Conservation (phyloP, 1,140 invertebrate species). For the Drusus annulatus region DNA sequence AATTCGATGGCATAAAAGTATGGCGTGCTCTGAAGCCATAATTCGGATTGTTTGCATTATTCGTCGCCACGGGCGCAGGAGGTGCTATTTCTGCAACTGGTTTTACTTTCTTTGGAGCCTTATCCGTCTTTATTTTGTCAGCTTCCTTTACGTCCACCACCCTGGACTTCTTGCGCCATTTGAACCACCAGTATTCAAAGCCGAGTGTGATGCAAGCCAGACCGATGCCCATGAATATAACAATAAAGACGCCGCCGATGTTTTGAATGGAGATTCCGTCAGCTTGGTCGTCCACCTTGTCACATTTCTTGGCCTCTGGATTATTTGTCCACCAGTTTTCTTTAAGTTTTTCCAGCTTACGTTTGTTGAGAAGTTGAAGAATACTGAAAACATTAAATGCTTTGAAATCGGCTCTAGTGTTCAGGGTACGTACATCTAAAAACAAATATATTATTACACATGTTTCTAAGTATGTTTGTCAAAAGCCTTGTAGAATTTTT, state of each 20-base stretch:
- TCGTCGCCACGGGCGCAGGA: neutral
- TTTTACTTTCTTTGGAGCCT: slow-evolving; percentile 46
- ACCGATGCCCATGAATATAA: slow-evolving; percentile 94
- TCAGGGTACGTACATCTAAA: no score
- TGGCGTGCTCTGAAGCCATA: slow-evolving; percentile 55
- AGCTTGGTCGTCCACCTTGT: slow-evolving; percentile 91
- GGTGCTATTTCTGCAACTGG: slow-evolving; percentile 21
- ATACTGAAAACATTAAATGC: slow-evolving; percentile 76
- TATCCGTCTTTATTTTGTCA: slow-evolving; percentile 39
- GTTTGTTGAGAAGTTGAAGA: slow-evolving; percentile 91
- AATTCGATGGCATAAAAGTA: slow-evolving; percentile 51
- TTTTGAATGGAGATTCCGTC: slow-evolving; percentile 98
- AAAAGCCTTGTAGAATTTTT: no score
- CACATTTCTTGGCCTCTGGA: slow-evolving; percentile 83
- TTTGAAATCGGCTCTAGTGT: no score
- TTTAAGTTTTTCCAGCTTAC: slow-evolving; percentile 93
- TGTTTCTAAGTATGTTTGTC: no score
- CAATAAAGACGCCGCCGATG: slow-evolving; percentile 97
- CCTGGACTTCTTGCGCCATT: slow-evolving; percentile 76
- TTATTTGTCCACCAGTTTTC: slow-evolving; percentile 97
- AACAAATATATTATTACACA: no score
- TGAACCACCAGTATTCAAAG: slow-evolving; percentile 96
- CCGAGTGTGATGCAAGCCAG: slow-evolving; percentile 92
- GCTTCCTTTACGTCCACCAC: slow-evolving; percentile 74
- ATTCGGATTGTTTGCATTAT: slow-evolving; percentile 35